These are phyloP conservation scores for Nebria salina DNA, from an alignment of 2,888 invertebrate genomes.

Conservation along the genomic window DNA sequence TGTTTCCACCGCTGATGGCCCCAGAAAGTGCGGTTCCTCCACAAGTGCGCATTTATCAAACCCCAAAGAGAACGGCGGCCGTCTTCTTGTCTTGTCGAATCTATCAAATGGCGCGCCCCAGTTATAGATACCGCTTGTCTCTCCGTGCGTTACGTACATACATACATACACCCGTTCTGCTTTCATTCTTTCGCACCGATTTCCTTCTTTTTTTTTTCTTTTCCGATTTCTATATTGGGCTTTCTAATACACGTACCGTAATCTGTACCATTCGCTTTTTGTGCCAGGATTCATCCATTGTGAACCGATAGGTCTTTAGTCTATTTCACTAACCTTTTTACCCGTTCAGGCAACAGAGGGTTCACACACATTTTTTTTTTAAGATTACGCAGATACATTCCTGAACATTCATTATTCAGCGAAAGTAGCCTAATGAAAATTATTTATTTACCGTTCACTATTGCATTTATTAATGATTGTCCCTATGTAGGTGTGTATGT, in stretches of 20 bases:
- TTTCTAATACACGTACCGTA: not conserved
- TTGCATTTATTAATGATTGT: too few species aligned
- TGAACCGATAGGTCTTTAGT: not conserved
- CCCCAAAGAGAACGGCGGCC: not conserved
- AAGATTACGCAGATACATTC: too few species aligned
- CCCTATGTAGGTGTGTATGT: too few species aligned
- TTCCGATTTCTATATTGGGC: not conserved
- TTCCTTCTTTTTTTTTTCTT: not conserved
- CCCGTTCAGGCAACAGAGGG: not conserved
- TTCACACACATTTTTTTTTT: too few species aligned
- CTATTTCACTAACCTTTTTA: not conserved
- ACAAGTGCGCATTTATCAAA: constrained; percentile 20
- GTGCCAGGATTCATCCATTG: not conserved
- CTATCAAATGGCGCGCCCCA: not conserved
- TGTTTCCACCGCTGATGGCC: constrained; percentile 14
- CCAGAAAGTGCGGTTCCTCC: not conserved
- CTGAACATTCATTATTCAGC: too few species aligned
- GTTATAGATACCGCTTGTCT: not conserved
- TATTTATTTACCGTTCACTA: too few species aligned
- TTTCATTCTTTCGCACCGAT: not conserved
- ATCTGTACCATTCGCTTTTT: not conserved
- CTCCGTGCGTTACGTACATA: not conserved
- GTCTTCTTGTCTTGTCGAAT: not conserved
- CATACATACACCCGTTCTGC: not conserved
- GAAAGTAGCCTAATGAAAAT: too few species aligned